phyloP scores from a whole-genome alignment of 2,888 invertebrate genomes.

The Mantis religiosa region DNA sequence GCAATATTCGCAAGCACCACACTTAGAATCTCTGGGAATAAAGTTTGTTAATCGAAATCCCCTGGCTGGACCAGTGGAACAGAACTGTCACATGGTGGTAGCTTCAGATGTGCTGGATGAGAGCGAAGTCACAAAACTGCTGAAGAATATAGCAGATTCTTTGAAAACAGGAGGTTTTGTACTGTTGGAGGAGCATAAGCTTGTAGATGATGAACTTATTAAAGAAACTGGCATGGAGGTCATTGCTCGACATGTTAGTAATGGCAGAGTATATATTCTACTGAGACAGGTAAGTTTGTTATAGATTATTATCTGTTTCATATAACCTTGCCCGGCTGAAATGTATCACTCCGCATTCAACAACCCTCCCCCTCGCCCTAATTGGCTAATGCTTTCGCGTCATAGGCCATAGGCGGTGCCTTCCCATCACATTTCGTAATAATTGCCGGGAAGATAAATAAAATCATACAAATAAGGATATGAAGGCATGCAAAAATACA shows the following conservation, averaged over 20 bases:
- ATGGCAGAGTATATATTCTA: conserved; percentile 61
- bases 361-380: too few species aligned
- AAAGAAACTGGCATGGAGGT: conserved; percentile 48
- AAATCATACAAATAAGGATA: too few species aligned
- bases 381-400: too few species aligned
- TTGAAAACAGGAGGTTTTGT: conserved; percentile 67
- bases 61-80: conserved; percentile 54
- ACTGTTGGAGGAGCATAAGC: conserved; percentile 65
- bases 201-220: conserved; percentile 26
- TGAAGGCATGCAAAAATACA: too few species aligned
- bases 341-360: too few species aligned
- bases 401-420: too few species aligned
- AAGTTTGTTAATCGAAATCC: conserved; percentile 64
- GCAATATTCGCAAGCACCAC: conserved; percentile 50
- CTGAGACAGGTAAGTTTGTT: conserved; percentile 51
- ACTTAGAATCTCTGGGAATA: conserved; percentile 57
- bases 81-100: conserved; percentile 65
- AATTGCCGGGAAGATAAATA: too few species aligned
- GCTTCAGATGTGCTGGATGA: conserved; percentile 54
- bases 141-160: conserved; percentile 57
- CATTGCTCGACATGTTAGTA: conserved; percentile 60
- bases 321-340: too few species aligned
- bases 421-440: too few species aligned
- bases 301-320: conserved; percentile 27
- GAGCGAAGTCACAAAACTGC: conserved; percentile 49